Conservation (phyloP, 2,113 vertebrate species). For the Chamaea fasciata region DNA sequence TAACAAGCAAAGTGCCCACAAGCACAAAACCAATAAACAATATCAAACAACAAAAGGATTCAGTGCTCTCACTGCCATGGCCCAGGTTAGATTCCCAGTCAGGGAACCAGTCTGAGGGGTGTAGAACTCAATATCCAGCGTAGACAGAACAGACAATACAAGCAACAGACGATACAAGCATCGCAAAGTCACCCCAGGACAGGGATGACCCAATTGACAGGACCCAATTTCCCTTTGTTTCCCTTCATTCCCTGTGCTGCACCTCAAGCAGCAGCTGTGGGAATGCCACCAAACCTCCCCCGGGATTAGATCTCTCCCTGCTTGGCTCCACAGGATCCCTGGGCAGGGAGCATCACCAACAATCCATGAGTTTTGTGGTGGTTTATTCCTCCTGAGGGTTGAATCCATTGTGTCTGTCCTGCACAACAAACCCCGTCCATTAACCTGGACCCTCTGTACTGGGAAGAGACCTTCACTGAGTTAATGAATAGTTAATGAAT, state of each 20-base stretch:
- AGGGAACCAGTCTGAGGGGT: background rate
- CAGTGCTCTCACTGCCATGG: background rate
- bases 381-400: background rate
- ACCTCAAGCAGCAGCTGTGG: background rate
- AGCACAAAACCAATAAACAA: background rate
- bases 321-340: accelerated
- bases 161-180: background rate
- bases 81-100: background rate
- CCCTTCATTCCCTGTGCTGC: background rate
- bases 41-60: background rate
- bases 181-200: background rate
- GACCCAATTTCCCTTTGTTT: background rate
- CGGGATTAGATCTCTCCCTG: background rate
- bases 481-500: background rate
- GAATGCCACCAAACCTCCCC: background rate
- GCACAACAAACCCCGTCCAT: no score
- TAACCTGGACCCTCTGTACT: accelerated
- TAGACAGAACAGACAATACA: background rate
- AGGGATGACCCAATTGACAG: background rate
- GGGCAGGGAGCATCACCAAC: background rate
- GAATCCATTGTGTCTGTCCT: background rate
- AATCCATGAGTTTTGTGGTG: background rate
- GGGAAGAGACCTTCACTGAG: background rate
- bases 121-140: background rate
- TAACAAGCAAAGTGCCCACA: background rate